These are phyloP conservation scores for Meles meles DNA, from an alignment of 2,113 vertebrate genomes.

Conservation along the genomic window DNA sequence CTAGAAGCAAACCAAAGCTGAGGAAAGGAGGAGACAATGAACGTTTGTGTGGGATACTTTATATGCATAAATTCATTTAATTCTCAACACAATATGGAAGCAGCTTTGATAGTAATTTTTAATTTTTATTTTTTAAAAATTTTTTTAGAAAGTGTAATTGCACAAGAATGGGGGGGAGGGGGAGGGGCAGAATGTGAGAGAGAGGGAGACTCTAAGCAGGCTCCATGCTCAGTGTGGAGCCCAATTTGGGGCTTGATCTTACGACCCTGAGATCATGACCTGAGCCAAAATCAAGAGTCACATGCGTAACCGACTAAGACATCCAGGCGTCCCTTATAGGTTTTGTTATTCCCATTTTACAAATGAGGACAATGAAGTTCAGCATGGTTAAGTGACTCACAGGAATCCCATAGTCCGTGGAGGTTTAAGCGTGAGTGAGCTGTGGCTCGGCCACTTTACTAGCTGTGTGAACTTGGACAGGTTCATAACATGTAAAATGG, in stretches of 20 bases:
- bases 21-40: not conserved
- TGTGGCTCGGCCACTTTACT: not conserved
- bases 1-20: not conserved
- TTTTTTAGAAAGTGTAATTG: not conserved
- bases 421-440: not conserved
- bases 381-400: not conserved
- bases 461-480: not conserved
- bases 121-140: not conserved
- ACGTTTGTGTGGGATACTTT: not conserved
- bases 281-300: not conserved
- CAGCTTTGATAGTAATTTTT: not conserved
- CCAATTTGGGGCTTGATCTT: not conserved
- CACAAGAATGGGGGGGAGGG: not conserved
- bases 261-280: not conserved
- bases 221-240: not conserved
- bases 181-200: not conserved
- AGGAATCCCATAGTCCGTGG: not conserved
- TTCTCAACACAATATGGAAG: not conserved
- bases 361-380: not conserved
- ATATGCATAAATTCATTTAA: not conserved
- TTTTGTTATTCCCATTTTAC: not conserved
- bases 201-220: not conserved
- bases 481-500: not conserved
- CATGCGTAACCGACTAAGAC: not conserved
- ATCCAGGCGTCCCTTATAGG: not conserved